Evolutionary conservation across 1,140 invertebrate species (phyloP), one percentile per base, ranked within the genome.

Genomic region (Papilio machaon): DNA sequence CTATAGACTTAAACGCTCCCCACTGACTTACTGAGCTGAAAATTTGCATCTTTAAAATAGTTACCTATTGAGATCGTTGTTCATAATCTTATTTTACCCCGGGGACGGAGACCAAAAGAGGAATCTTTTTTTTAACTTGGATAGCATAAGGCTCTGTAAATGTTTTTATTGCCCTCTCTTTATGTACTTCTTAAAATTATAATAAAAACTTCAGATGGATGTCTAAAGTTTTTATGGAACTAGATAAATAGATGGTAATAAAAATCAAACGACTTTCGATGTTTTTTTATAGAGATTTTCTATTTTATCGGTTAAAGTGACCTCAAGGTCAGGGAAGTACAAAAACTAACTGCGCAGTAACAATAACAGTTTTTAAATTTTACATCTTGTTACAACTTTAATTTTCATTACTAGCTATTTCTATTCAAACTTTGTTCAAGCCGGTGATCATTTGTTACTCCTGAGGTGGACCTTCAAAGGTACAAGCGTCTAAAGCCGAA

Each of bases 21-120:
- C 38, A 43, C 60, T 67, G 77, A 79, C 77, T 43, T 43, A 67
- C 58, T 19, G 60, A 67, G 38, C 77, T 46, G 58, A 67, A 79
- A 79, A 58, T 79, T 79, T 67, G 77, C 54, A 79, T 79, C 58
- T 79, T 79, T 79, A 79, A 79, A 79, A 79, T 79, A 79, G 77
- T 79, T 67, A 79, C 17, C 35, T 79, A 79, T 64, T 19, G 58
- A 79, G 43, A 67, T 79, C 15, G 77, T 67, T 64, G 77, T 64
- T 79, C 77, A 79, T 79, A 79, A 79, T 79, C 76, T 79, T 79
- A 79, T 79, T 38, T 23, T 15, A 19, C 76, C 30, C 76, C 58
- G 15, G 76, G 54, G 75, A 77, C 30, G 30, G 54, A 64, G 38
- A 79, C 58, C 30, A 79, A n/a, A 30, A 38, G 76, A 43, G 54